Conservation (phyloP, 2,113 vertebrate genomes). For the Chitala chitala region DNA sequence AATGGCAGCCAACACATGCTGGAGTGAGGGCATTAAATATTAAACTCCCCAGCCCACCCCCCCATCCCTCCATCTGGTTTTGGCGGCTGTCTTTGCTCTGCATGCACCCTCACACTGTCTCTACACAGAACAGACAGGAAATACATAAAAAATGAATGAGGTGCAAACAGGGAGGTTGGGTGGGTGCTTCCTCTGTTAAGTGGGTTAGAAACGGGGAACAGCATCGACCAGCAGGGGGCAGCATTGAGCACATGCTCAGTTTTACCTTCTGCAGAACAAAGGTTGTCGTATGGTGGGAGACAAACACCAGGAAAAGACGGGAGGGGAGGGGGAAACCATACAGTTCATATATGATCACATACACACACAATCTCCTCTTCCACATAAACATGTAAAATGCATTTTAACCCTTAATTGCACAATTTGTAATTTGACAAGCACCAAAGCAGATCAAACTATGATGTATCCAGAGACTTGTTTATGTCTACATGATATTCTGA, state of each 20-base stretch:
- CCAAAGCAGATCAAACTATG: no score
- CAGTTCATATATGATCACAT: slow-evolving; percentile 8
- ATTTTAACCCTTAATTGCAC: no score
- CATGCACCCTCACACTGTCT: not conserved
- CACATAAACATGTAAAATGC: not conserved
- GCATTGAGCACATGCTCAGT: slow-evolving; percentile 38
- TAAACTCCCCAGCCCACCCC: not conserved
- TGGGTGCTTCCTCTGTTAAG: not conserved
- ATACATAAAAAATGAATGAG: no score
- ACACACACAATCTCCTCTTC: slow-evolving; percentile 15
- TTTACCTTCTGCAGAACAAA: slow-evolving; percentile 69
- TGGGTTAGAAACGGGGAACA: slow-evolving; percentile 26
- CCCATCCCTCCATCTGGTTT: not conserved
- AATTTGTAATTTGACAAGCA: no score
- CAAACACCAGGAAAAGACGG: slow-evolving; percentile 41
- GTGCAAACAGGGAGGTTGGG: not conserved
- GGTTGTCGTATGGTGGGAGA: slow-evolving; percentile 63
- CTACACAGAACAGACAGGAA: not conserved
- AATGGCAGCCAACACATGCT: slow-evolving; percentile 1
- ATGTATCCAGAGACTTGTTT: no score
- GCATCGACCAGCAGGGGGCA: slow-evolving; percentile 13
- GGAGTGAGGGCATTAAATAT: not conserved
- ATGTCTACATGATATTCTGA: no score
- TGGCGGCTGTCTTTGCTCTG: not conserved
- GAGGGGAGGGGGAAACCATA: slow-evolving; percentile 36